Evolutionary conservation across 2,797 vertebrate genomes (phyloP), one percentile per base, ranked within the genome.

Genomic region (Thaleichthys pacificus): DNA sequence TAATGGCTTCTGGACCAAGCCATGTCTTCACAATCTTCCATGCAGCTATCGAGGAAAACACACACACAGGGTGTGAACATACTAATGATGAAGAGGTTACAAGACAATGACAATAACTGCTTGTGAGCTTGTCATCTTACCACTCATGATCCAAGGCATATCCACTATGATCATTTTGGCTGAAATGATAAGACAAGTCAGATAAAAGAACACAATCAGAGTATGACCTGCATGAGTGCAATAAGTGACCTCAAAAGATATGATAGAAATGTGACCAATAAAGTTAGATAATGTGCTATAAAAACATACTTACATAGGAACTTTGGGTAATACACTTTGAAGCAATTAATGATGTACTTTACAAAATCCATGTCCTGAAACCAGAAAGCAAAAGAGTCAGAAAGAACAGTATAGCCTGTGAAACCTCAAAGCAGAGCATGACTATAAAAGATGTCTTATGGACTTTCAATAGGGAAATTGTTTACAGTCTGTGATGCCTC

Each of bases 81-180:
- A 61, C 17, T 5, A 17, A 49, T 58, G 3, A 67, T 30, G 15
- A 22, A 22, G 5, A 17, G 28, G 38, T 65, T 22, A 64, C 58
- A 5, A 21, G 28, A 62, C 42, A 47, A 61, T 56, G 38, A 66
- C 70, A 8, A 75, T 5, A 77, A 28, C 64, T 19, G 2, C 22
- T 26, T 57, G 30, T 42, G 35, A 22, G 30, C 35, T 47, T 19
- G 9, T 1, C 64, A 61, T 82, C 96, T 96, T 82, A 98, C 98
- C 98, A 0, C 96, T 99, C 96, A 99, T 96, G 86, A 99, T 96
- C 97, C 97, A 99, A 7, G 98, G 97, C 97, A 99, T 97, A 85
- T 99, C 98, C 83, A 97, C 97, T 67, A 99, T 94, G 80, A 99
- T 95, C 90, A 99, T 98, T 92, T 98, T 99, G 81, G 97, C 98